A percentile compares a stretch with the other conserved stretches of the same genome.
Evolutionary conservation across 2,113 vertebrate species (phyloP).

Genomic region (Baryphthengus martii): DNA sequence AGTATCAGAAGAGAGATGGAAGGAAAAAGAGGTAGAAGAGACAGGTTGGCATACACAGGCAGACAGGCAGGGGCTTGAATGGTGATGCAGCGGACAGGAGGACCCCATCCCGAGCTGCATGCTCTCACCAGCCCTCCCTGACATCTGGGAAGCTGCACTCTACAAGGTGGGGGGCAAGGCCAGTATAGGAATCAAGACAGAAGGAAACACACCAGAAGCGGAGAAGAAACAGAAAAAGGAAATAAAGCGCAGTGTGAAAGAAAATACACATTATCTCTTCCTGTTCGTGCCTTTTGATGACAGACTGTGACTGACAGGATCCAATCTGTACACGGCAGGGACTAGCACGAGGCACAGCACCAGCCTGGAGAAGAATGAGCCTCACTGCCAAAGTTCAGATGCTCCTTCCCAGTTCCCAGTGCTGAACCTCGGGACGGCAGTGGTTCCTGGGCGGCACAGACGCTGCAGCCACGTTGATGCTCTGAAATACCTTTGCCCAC

Average conservation of each 20-base stretch:
- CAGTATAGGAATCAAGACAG: not conserved
- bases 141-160: not conserved
- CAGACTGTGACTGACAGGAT: not conserved
- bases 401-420: not conserved
- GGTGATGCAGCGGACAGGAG: not conserved
- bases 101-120: not conserved
- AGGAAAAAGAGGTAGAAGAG: not conserved
- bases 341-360: not conserved
- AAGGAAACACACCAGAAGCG: not conserved
- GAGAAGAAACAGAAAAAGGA: not conserved
- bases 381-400: not conserved
- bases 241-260: not conserved
- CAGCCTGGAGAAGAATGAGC: not conserved
- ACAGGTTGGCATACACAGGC: not conserved
- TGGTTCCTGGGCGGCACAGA: not conserved
- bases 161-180: not conserved
- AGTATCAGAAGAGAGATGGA: not conserved
- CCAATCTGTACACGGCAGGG: fast-evolving
- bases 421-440: not conserved
- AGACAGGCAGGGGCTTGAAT: not conserved
- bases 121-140: not conserved
- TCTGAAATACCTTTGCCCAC: not conserved
- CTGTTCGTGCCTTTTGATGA: not conserved
- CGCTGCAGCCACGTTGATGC: not conserved
- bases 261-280: not conserved